These are phyloP conservation scores for Chydorus sphaericus DNA, from an alignment of 2,888 invertebrate species.

Conservation along the genomic window DNA sequence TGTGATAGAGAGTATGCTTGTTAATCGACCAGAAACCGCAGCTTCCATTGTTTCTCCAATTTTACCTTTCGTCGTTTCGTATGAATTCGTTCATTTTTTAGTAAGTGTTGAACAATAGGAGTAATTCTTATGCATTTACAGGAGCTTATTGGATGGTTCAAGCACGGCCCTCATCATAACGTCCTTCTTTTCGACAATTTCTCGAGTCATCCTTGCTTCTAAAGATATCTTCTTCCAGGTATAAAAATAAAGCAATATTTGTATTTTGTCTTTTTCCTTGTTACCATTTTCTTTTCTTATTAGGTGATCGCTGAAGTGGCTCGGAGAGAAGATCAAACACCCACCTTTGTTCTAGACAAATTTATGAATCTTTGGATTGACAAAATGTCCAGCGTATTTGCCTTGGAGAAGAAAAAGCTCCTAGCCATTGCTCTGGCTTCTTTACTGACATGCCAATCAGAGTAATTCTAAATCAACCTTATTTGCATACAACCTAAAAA, in stretches of 20 bases:
- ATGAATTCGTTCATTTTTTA: not conserved
- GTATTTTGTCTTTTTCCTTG: not conserved
- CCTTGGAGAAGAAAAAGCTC: conserved; percentile 67
- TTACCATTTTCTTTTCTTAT: not conserved
- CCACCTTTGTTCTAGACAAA: conserved; percentile 48
- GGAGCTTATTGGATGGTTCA: conserved; percentile 49
- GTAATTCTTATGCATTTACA: conserved; percentile 25
- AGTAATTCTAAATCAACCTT: conserved; percentile 15
- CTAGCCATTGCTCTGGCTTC: conserved; percentile 44
- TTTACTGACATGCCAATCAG: conserved; percentile 19
- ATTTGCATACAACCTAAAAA: not conserved
- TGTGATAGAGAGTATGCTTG: conserved; percentile 56
- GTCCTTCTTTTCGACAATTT: conserved; percentile 59
- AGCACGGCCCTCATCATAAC: conserved; percentile 58
- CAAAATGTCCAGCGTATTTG: conserved; percentile 60
- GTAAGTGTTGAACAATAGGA: not conserved
- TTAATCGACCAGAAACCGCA: conserved; percentile 33
- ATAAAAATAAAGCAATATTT: not conserved
- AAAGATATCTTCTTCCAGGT: conserved; percentile 14
- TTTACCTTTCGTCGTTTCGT: conserved; percentile 43
- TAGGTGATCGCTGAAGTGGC: conserved; percentile 24
- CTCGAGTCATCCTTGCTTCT: conserved; percentile 45
- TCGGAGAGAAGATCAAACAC: conserved; percentile 22
- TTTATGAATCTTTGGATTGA: conserved; percentile 64
- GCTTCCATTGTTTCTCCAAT: conserved; percentile 42